These are phyloP conservation scores for Heterotis niloticus DNA, from an alignment of 2,113 vertebrate genomes.

Conservation along the genomic window DNA sequence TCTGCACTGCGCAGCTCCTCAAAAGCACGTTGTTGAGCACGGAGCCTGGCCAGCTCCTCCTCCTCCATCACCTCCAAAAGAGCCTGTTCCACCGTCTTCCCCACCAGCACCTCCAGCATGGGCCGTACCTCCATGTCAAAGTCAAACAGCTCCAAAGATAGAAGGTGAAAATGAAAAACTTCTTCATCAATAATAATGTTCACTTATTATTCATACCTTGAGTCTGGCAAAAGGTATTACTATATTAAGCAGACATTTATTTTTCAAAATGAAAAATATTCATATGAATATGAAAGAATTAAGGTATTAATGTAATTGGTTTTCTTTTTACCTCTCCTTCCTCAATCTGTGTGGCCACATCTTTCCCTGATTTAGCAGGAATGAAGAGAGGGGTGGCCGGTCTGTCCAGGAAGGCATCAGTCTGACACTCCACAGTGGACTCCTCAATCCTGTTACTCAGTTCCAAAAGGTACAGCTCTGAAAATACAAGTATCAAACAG, in stretches of 20 bases:
- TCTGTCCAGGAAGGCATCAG: slow-evolving; percentile 84
- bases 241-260: not conserved
- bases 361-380: slow-evolving; percentile 82
- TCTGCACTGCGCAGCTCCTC: slow-evolving; percentile 72
- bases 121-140: slow-evolving; percentile 89
- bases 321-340: slow-evolving; percentile 78
- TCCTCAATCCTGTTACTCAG: slow-evolving; percentile 69
- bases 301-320: not conserved
- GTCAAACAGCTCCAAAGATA: slow-evolving; percentile 80
- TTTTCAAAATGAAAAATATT: not conserved
- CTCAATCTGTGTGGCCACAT: slow-evolving; percentile 81
- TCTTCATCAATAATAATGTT: not conserved
- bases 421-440: slow-evolving; percentile 78
- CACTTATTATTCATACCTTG: not conserved
- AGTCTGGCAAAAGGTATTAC: not conserved
- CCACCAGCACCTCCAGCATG: slow-evolving; percentile 82
- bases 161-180: not conserved
- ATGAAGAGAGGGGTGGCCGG: slow-evolving; percentile 84
- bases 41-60: slow-evolving; percentile 79
- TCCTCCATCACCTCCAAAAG: slow-evolving; percentile 92
- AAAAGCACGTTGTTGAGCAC: slow-evolving; percentile 63
- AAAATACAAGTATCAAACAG: slow-evolving; percentile 27
- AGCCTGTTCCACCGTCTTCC: slow-evolving; percentile 86
- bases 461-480: slow-evolving; percentile 90
- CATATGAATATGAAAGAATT: not conserved